phyloP scores from a whole-genome alignment of 2,888 invertebrate species.

The Drosophila recens region DNA sequence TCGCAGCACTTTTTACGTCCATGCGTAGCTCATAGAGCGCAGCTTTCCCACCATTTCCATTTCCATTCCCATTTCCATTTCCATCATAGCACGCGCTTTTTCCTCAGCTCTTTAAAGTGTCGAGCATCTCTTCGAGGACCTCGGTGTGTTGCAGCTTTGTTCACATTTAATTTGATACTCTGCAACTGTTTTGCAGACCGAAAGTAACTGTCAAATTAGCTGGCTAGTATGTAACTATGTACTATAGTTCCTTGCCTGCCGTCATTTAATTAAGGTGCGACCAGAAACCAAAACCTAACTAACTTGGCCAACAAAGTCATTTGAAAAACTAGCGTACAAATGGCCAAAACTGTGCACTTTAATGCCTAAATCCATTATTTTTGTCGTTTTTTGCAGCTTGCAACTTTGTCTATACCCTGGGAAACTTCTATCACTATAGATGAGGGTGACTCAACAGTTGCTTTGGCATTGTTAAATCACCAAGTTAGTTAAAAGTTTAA shows the following conservation, averaged over 20 bases:
- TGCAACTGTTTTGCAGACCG: conserved; percentile 7
- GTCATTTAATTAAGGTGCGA: conserved; percentile 31
- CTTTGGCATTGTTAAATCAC: not conserved
- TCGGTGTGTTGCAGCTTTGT: conserved; percentile 15
- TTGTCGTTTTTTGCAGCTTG: not conserved
- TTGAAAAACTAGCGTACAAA: conserved; percentile 19
- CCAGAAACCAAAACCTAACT: conserved; percentile 7
- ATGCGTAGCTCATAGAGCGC: conserved; percentile 24
- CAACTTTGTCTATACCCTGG: conserved; percentile 25
- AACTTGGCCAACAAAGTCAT: conserved; percentile 37
- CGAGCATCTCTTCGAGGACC: conserved; percentile 6
- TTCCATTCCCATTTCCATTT: not conserved
- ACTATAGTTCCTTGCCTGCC: not conserved
- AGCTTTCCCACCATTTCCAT: conserved; percentile 8
- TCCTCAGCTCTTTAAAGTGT: conserved; percentile 8
- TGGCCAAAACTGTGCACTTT: conserved; percentile 28
- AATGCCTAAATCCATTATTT: conserved; percentile 25
- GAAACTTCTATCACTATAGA: not conserved
- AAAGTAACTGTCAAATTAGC: conserved; percentile 14
- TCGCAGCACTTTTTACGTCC: conserved; percentile 48
- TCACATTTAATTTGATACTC: conserved; percentile 29
- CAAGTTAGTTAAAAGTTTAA: not conserved
- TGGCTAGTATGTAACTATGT: not conserved
- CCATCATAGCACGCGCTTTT: conserved; percentile 10
- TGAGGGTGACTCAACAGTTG: not conserved